Evolutionary conservation across 2,797 vertebrate genomes (phyloP), one percentile per base, ranked within the genome.

Genomic region (Peromyscus aztecus): DNA sequence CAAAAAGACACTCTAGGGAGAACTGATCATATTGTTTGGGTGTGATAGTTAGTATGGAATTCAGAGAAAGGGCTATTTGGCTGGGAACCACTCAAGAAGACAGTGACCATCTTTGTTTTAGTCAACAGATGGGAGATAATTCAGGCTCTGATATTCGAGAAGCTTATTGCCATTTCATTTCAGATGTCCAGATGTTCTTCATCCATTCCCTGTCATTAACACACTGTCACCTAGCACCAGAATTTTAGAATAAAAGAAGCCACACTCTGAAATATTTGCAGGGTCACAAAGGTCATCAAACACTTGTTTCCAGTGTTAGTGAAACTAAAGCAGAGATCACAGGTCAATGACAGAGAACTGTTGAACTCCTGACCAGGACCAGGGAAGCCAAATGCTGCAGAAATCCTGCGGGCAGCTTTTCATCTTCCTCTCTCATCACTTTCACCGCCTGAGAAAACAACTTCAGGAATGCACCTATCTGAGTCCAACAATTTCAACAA

Each of bases 251-350:
- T 61, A 43, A 29, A 81, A 91, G 37, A 87, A 57, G 31, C 75
- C 40, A n/a, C 59, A 73, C 29, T 95, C 37, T 37, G 89, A 95
- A 94, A 90, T 92, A 59, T 76, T 46, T 76, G 49, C 86, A 87
- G 86, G 96, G 95, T 95, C 91, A 91, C 61, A n/a, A 21, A 89
- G 93, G 93, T 80, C 92, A 96, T 71, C 40, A 83, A 95, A 89
- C 91, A 95, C 57, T 80, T 92, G 94, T 94, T 97, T 95, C 96
- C 94, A 80, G 67, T 65, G 63, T 87, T 85, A 46, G 24, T 29
- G 19, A 83, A 71, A 63, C 55, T 52, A 94, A 86, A 86, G 80
- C 34, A 73, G 34, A 65, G 71, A 75, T 71, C 82, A 34, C 19
- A 77, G 93, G 24, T 92, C 94, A 95, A 12, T 14, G 94, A 94